A percentile compares a stretch with the other conserved stretches of the same genome.
Evolutionary conservation across 2,797 vertebrate species (phyloP).

Genomic region (Etheostoma perlongum): DNA sequence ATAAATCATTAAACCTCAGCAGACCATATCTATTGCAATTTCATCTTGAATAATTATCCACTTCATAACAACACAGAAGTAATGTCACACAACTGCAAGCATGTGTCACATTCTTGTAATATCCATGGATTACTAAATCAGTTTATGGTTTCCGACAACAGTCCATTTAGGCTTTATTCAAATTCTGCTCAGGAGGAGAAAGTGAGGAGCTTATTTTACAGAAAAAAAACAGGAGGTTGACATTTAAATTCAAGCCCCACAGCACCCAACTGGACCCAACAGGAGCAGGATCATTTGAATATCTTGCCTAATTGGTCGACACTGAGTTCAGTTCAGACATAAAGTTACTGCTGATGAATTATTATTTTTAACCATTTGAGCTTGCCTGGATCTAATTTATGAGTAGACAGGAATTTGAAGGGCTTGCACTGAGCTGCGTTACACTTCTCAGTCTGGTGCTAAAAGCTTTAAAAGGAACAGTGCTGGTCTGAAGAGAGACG

Average conservation of each 20-base stretch:
- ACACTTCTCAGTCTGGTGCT: slow-evolving; percentile 30
- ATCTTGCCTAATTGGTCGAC: slow-evolving; percentile 76
- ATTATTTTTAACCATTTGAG: slow-evolving; percentile 53
- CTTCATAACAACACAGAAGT: slow-evolving; percentile 36
- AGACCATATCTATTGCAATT: slow-evolving; percentile 64
- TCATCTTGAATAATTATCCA: slow-evolving; percentile 73
- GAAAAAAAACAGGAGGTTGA: slow-evolving; percentile 71
- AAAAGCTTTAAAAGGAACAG: slow-evolving; percentile 36
- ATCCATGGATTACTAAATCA: slow-evolving; percentile 68
- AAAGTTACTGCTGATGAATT: slow-evolving; percentile 56
- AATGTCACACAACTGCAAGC: slow-evolving; percentile 69
- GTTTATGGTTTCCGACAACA: slow-evolving; percentile 52
- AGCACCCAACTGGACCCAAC: slow-evolving; percentile 52
- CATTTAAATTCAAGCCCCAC: slow-evolving; percentile 73
- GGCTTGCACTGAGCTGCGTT: slow-evolving; percentile 21
- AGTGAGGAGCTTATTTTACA: slow-evolving; percentile 42
- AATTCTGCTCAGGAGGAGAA: slow-evolving; percentile 31
- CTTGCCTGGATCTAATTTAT: slow-evolving; percentile 51
- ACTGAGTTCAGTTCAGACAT: slow-evolving; percentile 53
- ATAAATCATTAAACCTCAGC: slow-evolving; percentile 77
- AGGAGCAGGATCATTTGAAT: slow-evolving; percentile 65
- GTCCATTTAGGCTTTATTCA: slow-evolving; percentile 55
- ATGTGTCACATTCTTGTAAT: slow-evolving; percentile 66
- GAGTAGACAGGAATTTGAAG: slow-evolving; percentile 44
- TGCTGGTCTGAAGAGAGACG: neutral